Percentiles rank a stretch among this genome's conserved stretches.
Conservation (phyloP, 2,888 invertebrate species). For the Drosophila helvetica region DNA sequence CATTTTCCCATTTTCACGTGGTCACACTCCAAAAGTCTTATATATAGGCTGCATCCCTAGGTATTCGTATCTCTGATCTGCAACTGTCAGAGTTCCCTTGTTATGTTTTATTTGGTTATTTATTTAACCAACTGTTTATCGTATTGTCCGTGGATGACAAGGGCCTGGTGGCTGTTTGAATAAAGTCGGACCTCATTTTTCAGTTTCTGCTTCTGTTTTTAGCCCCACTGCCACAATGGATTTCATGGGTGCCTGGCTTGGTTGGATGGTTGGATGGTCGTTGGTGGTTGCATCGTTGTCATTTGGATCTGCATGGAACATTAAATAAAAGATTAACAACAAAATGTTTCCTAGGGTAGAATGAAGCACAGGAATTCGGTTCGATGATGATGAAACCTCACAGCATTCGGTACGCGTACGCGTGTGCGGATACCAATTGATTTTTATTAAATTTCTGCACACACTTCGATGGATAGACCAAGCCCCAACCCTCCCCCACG, state of each 20-base stretch:
- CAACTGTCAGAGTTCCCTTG: background rate
- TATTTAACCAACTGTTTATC: slow-evolving; percentile 36
- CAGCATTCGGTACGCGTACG: slow-evolving; percentile 23
- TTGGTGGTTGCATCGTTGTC: slow-evolving; percentile 8
- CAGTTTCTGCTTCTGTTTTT: slow-evolving; percentile 24
- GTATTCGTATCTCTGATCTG: slow-evolving; percentile 16
- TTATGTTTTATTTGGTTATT: slow-evolving; percentile 29
- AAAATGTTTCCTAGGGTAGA: slow-evolving; percentile 7
- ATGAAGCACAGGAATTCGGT: slow-evolving; percentile 6
- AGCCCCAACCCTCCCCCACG: slow-evolving; percentile 10
- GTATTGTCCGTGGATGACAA: slow-evolving; percentile 44
- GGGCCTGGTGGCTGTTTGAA: slow-evolving; percentile 37
- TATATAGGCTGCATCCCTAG: background rate
- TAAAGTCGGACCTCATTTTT: slow-evolving; percentile 34
- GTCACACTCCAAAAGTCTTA: background rate
- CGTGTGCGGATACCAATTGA: slow-evolving; percentile 57
- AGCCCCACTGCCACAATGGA: slow-evolving; percentile 39
- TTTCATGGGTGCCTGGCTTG: slow-evolving; percentile 38
- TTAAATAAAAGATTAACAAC: slow-evolving; percentile 34
- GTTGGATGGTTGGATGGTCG: slow-evolving; percentile 1
- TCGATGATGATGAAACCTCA: slow-evolving; percentile 25
- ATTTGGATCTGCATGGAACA: slow-evolving; percentile 34
- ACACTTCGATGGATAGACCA: slow-evolving; percentile 49
- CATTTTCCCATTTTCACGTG: background rate
- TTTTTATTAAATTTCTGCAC: slow-evolving; percentile 74